Evolutionary conservation across 2,113 vertebrate species (phyloP), one percentile per base, ranked within the genome.

Genomic region (Xenus cinereus): DNA sequence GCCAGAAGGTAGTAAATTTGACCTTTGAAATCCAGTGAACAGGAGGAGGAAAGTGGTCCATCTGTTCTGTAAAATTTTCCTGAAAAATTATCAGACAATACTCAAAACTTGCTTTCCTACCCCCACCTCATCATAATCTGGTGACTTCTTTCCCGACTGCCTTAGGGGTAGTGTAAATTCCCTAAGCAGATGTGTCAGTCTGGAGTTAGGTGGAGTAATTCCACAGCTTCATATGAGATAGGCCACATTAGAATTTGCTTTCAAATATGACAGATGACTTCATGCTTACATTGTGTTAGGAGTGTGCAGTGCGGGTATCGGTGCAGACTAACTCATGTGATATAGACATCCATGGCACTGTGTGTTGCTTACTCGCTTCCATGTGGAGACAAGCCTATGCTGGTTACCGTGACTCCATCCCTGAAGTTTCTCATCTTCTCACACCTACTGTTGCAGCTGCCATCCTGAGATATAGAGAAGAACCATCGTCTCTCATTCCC

Each of bases 221-320:
- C 8, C n/a, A 37, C 2, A 20, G 0, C 21, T 43, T 64, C 17
- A 0, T 5, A 15, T 9, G 6, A 62, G 41, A n/a, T 0, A 10
- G 76, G 10, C 18, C 68, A 83, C 68, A 41, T 13, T n/a, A 71
- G 63, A 69, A 63, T n/a, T 89, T 41, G 15, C 50, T 66, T 22
- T n/a, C 24, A 37, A 30, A 39, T 18, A 16, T 63, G 37, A 46
- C 19, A 85, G 66, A 12, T 39, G 27, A 66, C 12, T 7, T 66
- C 21, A 17, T 1, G 2, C 28, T 37, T 23, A 3, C 6, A 14
- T 18, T 73, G 62, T 39, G 32, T 51, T 15, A 33, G 57, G 59
- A 67, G 41, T 9, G 22, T 13, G 79, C 48, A 60, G 26, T 0
- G 5, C 20, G 23, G 32, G 24, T 16, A 18, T 7, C 37, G 24